Evolutionary conservation across 2,113 vertebrate genomes (phyloP).

Genomic region (Ibidorhyncha struthersii): DNA sequence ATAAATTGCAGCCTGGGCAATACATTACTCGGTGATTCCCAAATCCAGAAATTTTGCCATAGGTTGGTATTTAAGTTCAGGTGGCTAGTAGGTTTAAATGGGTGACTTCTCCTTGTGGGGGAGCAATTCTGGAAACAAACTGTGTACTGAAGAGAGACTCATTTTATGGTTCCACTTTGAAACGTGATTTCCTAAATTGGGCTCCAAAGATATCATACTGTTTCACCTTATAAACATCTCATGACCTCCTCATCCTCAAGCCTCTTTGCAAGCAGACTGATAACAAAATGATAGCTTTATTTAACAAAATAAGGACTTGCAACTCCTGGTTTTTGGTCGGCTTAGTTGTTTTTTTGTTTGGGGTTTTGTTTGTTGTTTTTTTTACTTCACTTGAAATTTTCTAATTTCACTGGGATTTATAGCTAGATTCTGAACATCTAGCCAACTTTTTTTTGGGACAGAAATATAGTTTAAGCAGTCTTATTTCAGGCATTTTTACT

Average conservation of each 20-base stretch:
- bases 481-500: not conserved
- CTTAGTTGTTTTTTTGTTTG: not conserved
- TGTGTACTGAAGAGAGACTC: not conserved
- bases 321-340: rapidly evolving
- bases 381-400: not conserved
- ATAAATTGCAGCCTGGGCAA: not conserved
- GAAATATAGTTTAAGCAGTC: not conserved
- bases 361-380: not conserved
- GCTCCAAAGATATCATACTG: not conserved
- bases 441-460: not conserved
- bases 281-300: not conserved
- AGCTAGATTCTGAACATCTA: not conserved
- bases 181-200: not conserved
- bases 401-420: not conserved
- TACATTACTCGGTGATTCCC: not conserved
- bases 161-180: not conserved
- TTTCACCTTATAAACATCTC: not conserved
- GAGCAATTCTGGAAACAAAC: not conserved
- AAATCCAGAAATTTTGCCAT: not conserved
- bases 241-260: not conserved
- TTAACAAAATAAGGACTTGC: not conserved
- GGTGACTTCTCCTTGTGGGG: not conserved
- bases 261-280: not conserved
- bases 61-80: not conserved
- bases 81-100: not conserved